phyloP scores from a whole-genome alignment of 1,140 invertebrate genomes.

The Leptinotarsa undecemlineata region DNA sequence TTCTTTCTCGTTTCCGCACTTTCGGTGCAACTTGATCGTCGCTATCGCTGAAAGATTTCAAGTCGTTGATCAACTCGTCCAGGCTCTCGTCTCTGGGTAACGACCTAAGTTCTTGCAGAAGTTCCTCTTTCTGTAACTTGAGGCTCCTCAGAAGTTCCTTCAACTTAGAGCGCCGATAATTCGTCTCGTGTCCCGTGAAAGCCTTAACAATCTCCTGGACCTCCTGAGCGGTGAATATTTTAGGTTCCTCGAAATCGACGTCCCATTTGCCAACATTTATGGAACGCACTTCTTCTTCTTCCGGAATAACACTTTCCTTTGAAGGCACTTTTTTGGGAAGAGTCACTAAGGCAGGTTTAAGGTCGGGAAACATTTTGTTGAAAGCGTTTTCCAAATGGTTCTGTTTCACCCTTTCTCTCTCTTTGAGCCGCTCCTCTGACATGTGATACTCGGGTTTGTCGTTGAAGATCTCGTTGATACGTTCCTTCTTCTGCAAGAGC shows the following conservation, averaged over 20 bases:
- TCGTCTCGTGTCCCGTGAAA: slow-evolving; percentile 33
- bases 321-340: slow-evolving; percentile 31
- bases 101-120: slow-evolving; percentile 47
- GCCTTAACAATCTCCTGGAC: slow-evolving; percentile 39
- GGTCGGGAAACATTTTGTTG: slow-evolving; percentile 43
- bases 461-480: slow-evolving; percentile 43
- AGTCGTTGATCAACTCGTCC: slow-evolving; percentile 35
- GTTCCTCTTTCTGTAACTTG: slow-evolving; percentile 48
- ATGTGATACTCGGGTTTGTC: slow-evolving; percentile 51
- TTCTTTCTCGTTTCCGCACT: slow-evolving; percentile 24
- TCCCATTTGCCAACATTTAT: slow-evolving; percentile 44
- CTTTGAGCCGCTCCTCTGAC: slow-evolving; percentile 45
- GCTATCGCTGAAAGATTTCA: slow-evolving; percentile 36
- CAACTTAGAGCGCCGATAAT: slow-evolving; percentile 40
- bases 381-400: slow-evolving; percentile 49
- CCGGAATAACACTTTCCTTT: slow-evolving; percentile 5
- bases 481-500: slow-evolving; percentile 51
- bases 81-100: slow-evolving; percentile 40
- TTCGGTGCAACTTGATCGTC: slow-evolving; percentile 18
- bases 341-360: slow-evolving; percentile 39
- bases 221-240: slow-evolving; percentile 40
- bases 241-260: slow-evolving; percentile 29
- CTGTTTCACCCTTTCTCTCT: slow-evolving; percentile 45
- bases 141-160: slow-evolving; percentile 44
- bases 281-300: slow-evolving; percentile 25